A percentile compares a stretch with the other conserved stretches of the same genome.
Evolutionary conservation across 1,140 invertebrate species (phyloP).

Genomic region (Stegodyphus dumicola): DNA sequence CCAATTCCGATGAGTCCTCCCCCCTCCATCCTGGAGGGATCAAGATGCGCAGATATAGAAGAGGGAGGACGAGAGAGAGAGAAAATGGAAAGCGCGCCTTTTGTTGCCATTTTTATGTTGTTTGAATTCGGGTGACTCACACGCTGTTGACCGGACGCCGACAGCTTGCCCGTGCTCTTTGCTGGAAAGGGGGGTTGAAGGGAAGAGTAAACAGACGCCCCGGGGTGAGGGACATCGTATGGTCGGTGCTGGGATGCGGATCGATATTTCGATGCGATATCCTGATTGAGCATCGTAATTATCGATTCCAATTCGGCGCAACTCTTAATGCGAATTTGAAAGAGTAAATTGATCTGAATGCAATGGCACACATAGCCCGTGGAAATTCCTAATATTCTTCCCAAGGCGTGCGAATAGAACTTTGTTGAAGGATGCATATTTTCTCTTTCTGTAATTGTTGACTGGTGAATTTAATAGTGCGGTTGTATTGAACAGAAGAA

Average conservation of each 20-base stretch:
- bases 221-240: background rate
- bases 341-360: background rate
- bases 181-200: background rate
- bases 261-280: constrained; percentile 1
- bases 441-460: too few species aligned
- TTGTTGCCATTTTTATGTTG: constrained; percentile 19
- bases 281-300: constrained; percentile 17
- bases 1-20: too few species aligned
- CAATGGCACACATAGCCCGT: background rate
- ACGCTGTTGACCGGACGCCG: constrained; percentile 9
- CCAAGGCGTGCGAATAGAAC: too few species aligned
- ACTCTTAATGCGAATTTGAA: too few species aligned
- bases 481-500: too few species aligned
- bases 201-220: constrained; percentile 31
- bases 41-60: constrained; percentile 11
- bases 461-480: too few species aligned
- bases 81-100: background rate
- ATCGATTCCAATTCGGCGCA: constrained; percentile 11
- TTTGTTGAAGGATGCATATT: too few species aligned
- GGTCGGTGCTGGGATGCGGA: constrained; percentile 3
- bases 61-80: background rate
- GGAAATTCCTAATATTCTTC: too few species aligned
- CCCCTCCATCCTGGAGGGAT: background rate
- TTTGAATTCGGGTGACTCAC: constrained; percentile 7
- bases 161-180: constrained; percentile 13